These are phyloP conservation scores for Chamaetylas fuelleborni DNA, from an alignment of 2,113 vertebrate genomes.

Conservation along the genomic window DNA sequence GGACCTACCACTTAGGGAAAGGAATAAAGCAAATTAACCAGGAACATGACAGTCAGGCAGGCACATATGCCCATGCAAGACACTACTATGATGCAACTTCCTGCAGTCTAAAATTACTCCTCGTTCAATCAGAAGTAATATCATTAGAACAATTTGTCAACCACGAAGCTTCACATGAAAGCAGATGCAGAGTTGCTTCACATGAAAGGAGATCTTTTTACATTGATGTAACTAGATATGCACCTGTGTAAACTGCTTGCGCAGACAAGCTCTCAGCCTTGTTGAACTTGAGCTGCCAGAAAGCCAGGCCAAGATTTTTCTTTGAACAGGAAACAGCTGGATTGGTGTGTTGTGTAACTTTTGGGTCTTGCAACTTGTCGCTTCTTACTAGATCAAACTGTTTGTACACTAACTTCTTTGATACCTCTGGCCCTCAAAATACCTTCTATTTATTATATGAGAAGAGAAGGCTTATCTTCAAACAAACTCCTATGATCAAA, in stretches of 20 bases:
- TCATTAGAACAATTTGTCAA: slow-evolving; percentile 45
- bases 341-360: slow-evolving; percentile 37
- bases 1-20: background rate
- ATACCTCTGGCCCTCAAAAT: background rate
- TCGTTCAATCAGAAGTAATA: background rate
- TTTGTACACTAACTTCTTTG: background rate
- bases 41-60: background rate
- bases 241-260: slow-evolving; percentile 69
- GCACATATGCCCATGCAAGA: background rate
- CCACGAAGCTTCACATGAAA: slow-evolving; percentile 18
- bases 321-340: slow-evolving; percentile 62
- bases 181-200: slow-evolving; percentile 43
- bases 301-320: slow-evolving; percentile 52
- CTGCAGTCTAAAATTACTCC: background rate
- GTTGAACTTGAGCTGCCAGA: slow-evolving; percentile 56
- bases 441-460: background rate
- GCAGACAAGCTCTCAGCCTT: slow-evolving; percentile 46
- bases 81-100: background rate
- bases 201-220: slow-evolving; percentile 51
- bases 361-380: background rate
- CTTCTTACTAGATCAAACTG: background rate
- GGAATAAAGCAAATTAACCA: background rate
- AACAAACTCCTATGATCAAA: background rate
- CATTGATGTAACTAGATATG: slow-evolving; percentile 56
- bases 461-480: background rate